phyloP scores from a whole-genome alignment of 1,140 invertebrate species.

The Phthorimaea operculella region DNA sequence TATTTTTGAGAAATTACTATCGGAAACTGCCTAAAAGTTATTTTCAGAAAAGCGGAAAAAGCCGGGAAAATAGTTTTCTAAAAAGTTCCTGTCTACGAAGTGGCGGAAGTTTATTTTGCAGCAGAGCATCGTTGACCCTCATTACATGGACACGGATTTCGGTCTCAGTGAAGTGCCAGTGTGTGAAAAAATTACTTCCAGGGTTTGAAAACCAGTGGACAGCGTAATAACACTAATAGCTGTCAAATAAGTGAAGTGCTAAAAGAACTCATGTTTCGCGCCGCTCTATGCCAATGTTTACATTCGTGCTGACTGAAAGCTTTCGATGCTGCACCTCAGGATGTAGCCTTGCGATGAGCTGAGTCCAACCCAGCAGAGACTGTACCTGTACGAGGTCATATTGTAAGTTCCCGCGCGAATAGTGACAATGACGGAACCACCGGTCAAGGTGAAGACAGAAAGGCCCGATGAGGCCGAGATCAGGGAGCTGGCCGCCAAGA shows the following conservation, averaged over 20 bases:
- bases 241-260: conserved; percentile 51
- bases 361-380: neutral
- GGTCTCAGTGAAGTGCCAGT: conserved; percentile 7
- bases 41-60: conserved; percentile 11
- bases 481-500: conserved; percentile 83
- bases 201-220: neutral
- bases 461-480: conserved; percentile 88
- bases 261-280: conserved; percentile 39
- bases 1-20: conserved; percentile 14
- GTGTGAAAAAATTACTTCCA: neutral
- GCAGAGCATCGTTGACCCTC: conserved; percentile 7
- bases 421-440: conserved; percentile 44
- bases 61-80: conserved; percentile 26
- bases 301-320: conserved; percentile 26
- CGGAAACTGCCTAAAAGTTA: conserved; percentile 12
- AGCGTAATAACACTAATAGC: conserved; percentile 8
- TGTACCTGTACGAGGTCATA: neutral
- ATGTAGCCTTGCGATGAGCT: conserved; percentile 35
- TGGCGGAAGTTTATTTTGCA: conserved; percentile 36
- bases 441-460: conserved; percentile 80
- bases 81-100: conserved; percentile 30
- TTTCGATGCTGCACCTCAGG: conserved; percentile 24
- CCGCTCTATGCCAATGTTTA: conserved; percentile 39
- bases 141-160: conserved; percentile 2
- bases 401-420: neutral